Conservation (phyloP, 2,888 invertebrate species). For the Clivina fossor region DNA sequence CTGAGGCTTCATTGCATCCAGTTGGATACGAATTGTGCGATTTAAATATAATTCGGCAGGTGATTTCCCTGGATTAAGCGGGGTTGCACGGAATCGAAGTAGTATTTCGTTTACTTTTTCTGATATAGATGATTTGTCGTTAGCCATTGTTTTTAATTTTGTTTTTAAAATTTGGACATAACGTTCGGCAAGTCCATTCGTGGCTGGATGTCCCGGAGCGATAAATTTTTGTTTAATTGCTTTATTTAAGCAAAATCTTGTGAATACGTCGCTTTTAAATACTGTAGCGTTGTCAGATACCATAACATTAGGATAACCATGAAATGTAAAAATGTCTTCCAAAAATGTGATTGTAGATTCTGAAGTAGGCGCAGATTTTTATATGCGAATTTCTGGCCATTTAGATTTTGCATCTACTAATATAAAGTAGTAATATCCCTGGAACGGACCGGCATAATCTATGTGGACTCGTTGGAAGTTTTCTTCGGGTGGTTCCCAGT, state of each 20-base stretch:
- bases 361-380: conserved; percentile 36
- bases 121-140: not conserved
- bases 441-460: conserved; percentile 42
- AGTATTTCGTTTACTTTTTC: conserved; percentile 35
- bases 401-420: conserved; percentile 42
- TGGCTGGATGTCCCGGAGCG: conserved; percentile 36
- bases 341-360: conserved; percentile 37
- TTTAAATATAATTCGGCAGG: conserved; percentile 36
- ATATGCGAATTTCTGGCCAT: conserved; percentile 41
- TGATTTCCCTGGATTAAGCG: conserved; percentile 29
- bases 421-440: conserved; percentile 37
- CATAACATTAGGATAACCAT: conserved; percentile 39
- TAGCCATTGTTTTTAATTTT: no score
- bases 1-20: conserved; percentile 26
- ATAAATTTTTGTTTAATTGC: conserved; percentile 39
- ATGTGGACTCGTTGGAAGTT: conserved; percentile 43
- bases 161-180: no score
- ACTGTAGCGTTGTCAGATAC: conserved; percentile 42
- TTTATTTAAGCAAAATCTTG: conserved; percentile 34
- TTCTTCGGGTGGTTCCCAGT: conserved; percentile 40
- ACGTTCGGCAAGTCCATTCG: no score
- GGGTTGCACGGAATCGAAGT: conserved; percentile 36
- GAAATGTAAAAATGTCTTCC: conserved; percentile 38
- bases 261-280: conserved; percentile 39
- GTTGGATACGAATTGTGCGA: conserved; percentile 23